Percentiles rank a stretch among this genome's conserved stretches.
These are phyloP conservation scores for Sprattus sprattus DNA, from an alignment of 2,113 vertebrate genomes.

Conservation along the genomic window DNA sequence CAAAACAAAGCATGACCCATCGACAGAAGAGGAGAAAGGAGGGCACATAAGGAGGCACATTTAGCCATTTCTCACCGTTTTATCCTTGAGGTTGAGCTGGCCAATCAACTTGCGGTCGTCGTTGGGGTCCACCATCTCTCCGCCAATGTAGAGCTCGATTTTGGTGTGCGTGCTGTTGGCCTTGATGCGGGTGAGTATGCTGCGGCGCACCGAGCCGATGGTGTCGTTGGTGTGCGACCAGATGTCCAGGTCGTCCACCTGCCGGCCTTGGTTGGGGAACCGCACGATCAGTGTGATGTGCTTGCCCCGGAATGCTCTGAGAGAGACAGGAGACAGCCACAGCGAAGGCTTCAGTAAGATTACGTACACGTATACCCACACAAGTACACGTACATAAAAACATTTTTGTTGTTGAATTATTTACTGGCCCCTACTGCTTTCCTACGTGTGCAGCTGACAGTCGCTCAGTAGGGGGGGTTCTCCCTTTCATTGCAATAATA, in stretches of 20 bases:
- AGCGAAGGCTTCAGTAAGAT: too few species aligned
- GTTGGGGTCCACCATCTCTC: constrained; percentile 95
- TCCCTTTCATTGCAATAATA: too few species aligned
- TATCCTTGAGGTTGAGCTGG: constrained; percentile 97
- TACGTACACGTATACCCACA: too few species aligned
- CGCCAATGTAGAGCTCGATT: constrained; percentile 95
- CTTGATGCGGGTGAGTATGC: constrained; percentile 95
- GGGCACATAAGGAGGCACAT: too few species aligned
- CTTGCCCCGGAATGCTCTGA: constrained; percentile 95
- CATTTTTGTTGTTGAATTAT: too few species aligned
- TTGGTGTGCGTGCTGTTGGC: constrained; percentile 96
- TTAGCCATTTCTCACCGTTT: constrained; percentile 79
- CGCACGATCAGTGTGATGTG: constrained; percentile 95
- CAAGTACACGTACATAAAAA: too few species aligned
- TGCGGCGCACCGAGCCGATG: constrained; percentile 94
- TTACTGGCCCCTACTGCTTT: too few species aligned
- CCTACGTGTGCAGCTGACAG: too few species aligned
- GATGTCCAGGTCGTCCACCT: constrained; percentile 96
- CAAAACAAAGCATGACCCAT: neutral
- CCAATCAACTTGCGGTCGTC: constrained; percentile 97
- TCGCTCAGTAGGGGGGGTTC: too few species aligned
- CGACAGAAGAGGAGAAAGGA: too few species aligned
- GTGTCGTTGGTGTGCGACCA: constrained; percentile 99
- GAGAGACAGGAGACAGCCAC: constrained; percentile 23
- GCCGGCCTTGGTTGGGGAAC: constrained; percentile 97